phyloP scores from a whole-genome alignment of 53 echinoderm and acorn worm genomes.

The Apostichopus leukothele region DNA sequence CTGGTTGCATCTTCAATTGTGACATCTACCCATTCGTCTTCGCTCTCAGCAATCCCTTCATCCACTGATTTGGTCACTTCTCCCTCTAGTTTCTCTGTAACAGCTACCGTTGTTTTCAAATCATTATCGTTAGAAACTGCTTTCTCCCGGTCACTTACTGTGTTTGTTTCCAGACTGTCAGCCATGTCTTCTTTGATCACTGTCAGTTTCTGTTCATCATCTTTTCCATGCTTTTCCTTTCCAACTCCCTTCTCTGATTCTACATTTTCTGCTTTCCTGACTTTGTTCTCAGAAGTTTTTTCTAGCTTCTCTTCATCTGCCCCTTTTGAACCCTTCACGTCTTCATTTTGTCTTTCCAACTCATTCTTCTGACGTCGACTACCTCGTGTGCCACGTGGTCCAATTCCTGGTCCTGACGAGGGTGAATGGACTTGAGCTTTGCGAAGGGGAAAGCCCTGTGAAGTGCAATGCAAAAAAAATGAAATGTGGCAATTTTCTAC shows the following conservation, averaged over 20 bases:
- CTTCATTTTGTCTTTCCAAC: constrained; percentile 4
- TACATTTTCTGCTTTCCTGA: too few relatives aligned
- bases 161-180: not conserved
- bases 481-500: too few relatives aligned
- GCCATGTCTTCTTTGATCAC: too few relatives aligned
- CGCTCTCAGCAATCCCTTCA: too few relatives aligned
- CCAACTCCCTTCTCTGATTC: too few relatives aligned
- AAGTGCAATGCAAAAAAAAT: not conserved
- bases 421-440: constrained; percentile 36
- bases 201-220: too few relatives aligned
- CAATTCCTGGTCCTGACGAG: not conserved
- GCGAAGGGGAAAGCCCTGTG: constrained; percentile 18
- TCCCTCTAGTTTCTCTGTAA: not conserved
- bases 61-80: not conserved
- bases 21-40: too few relatives aligned
- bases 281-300: not conserved
- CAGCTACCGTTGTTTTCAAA: not conserved
- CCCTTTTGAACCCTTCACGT: not conserved
- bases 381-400: not conserved
- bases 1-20: not conserved
- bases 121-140: not conserved
- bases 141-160: not conserved
- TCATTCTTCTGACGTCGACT: not conserved
- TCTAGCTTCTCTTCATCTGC: not conserved
- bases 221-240: too few relatives aligned